Base-by-base conservation (phyloP, 2,888 invertebrate genomes). In the Nudaria mundana region DNA sequence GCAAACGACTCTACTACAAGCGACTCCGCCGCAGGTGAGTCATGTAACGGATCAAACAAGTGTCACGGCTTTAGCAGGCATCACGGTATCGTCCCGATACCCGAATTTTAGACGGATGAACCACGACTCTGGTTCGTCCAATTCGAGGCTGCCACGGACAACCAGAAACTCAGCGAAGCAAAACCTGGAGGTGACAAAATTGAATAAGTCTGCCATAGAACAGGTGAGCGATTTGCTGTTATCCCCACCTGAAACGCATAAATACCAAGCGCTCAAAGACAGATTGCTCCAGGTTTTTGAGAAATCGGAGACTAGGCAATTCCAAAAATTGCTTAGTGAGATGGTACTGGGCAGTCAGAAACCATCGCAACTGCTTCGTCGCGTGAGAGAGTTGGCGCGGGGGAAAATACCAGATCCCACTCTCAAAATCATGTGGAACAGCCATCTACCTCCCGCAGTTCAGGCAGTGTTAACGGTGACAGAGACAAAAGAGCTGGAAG, bases 321-420 rank as follows among this genome's bases (percentile, higher is more conserved):
- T 37, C 22, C 36, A 41, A n/a, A 38, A 31, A 13, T n/a, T 24
- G 4, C 5, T 24, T 3, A 30, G 29, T 7, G 30, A 37, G 22
- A 29, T 36, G 22, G 20, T 22, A 10, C 13, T 36, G 7, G 28
- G 22, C 3, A 20, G 14, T 8, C 29, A 29, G 6, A 29, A 36
- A 5, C 23, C 23, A 3, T 36, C 22, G 1, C 29, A 22, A n/a
- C 36, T 36, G 5, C 11, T 36, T 4, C 25, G 33, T 5, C 33
- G 33, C 1, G 25, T 33, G 33, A 15, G 11, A 15, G 33, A 33
- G 4, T 12, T 33, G 7, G 33, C 16, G 7, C 5, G 6, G 6
- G 20, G 20, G 5, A n/a, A n/a, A n/a, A n/a, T n/a, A n/a, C n/a
- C 3, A 18, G 5, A 18, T 18, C 4, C 3, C 5, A 18, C 18